Percentiles rank a stretch among this genome's conserved stretches.
phyloP scores from a whole-genome alignment of 2,113 vertebrate species.

The Ammodytes dubius region DNA sequence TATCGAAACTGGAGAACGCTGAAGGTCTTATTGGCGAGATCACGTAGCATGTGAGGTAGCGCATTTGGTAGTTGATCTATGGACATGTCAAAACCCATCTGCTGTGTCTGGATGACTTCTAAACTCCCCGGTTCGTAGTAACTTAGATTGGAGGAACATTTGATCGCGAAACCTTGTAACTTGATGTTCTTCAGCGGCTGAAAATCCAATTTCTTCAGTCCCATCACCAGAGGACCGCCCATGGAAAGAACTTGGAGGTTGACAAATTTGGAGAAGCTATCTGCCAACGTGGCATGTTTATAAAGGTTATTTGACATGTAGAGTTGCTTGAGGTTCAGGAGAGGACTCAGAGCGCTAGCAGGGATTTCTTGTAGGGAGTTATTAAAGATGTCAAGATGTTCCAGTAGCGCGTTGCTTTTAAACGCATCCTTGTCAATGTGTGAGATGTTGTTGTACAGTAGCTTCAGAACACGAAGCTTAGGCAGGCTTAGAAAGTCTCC shows the following conservation, averaged over 20 bases:
- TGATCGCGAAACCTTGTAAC: conserved; percentile 85
- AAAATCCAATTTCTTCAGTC: conserved; percentile 80
- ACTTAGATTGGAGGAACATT: conserved; percentile 81
- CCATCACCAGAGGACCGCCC: conserved; percentile 83
- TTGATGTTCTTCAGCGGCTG: conserved; percentile 71
- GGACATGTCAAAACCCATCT: conserved; percentile 86
- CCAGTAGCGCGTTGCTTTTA: conserved; percentile 75
- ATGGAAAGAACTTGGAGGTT: conserved; percentile 81
- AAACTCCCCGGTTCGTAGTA: conserved; percentile 86
- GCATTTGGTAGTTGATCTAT: conserved; percentile 76
- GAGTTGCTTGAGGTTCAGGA: conserved; percentile 76
- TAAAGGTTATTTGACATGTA: conserved; percentile 90
- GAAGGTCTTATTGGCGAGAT: conserved; percentile 83
- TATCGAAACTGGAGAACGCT: conserved; percentile 85
- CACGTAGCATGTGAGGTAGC: conserved; percentile 81
- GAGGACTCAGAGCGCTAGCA: conserved; percentile 70
- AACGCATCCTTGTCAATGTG: conserved; percentile 81
- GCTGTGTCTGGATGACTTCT: conserved; percentile 74
- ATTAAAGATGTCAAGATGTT: conserved; percentile 87
- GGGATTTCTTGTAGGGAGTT: conserved; percentile 86
- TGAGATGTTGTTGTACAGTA: conserved; percentile 87
- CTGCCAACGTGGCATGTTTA: conserved; percentile 59
- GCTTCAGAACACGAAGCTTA: conserved; percentile 71
- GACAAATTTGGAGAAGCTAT: conserved; percentile 75
- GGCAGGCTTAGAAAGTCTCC: conserved; percentile 74